phyloP scores from a whole-genome alignment of 1,140 invertebrate species.

The Drosophila truncata region DNA sequence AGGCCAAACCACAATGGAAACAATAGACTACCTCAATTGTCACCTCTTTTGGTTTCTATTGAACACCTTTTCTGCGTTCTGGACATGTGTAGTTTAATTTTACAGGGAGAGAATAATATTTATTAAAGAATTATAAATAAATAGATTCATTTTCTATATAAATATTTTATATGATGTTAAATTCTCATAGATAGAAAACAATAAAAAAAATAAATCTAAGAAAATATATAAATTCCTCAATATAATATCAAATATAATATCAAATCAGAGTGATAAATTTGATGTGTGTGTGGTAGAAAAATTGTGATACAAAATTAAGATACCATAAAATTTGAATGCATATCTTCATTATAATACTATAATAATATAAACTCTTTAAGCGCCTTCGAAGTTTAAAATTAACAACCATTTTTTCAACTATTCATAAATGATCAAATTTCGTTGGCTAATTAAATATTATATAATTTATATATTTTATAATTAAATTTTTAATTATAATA shows the following conservation, averaged over 20 bases:
- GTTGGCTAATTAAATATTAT: too few species aligned
- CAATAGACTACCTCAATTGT: slow-evolving; percentile 7
- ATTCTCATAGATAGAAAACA: too few species aligned
- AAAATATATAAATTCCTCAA: not conserved
- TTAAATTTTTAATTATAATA: not conserved
- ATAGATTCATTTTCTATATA: accelerated
- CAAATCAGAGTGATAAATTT: not conserved
- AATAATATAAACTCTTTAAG: too few species aligned
- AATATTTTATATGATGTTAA: not conserved
- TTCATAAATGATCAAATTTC: too few species aligned
- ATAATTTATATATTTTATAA: not conserved
- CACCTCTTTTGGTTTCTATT: slow-evolving; percentile 21
- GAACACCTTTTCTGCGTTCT: slow-evolving; percentile 5
- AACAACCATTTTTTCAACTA: too few species aligned
- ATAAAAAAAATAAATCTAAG: not conserved
- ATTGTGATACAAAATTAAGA: not conserved
- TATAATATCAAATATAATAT: not conserved
- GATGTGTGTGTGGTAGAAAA: too few species aligned
- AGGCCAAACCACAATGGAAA: not conserved
- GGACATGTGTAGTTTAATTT: not conserved
- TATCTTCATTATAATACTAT: not conserved
- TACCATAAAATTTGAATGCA: not conserved
- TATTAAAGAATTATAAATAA: not conserved
- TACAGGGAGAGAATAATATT: not conserved
- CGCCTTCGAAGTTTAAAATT: too few species aligned